Percentiles rank a stretch among this genome's conserved stretches.
Conservation (phyloP, 2,797 vertebrate genomes). For the Halcyon leucocephala region DNA sequence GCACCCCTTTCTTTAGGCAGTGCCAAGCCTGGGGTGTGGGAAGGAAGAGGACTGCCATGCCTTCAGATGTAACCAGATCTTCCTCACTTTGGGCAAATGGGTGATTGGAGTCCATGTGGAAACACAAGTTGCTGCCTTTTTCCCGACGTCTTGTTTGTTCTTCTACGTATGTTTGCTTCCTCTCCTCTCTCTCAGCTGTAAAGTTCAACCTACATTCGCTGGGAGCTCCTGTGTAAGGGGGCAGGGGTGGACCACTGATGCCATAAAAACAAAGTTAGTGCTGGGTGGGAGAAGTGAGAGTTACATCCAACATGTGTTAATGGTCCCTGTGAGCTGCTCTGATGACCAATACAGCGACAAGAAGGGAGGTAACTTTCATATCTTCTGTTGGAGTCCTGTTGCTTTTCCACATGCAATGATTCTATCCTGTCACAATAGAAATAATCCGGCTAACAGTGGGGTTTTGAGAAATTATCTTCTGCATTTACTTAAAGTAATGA, state of each 20-base stretch:
- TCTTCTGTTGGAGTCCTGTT: not conserved
- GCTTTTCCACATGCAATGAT: not conserved
- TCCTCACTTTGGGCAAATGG: not conserved
- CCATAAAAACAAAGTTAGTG: not conserved
- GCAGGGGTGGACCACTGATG: too few relatives aligned
- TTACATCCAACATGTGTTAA: not conserved
- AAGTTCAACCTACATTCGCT: not conserved
- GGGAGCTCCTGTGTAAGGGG: not conserved
- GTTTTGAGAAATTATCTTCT: not conserved
- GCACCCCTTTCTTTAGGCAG: not conserved
- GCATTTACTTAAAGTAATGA: not conserved
- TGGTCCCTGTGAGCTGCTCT: not conserved
- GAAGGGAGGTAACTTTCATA: not conserved
- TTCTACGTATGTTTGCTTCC: not conserved
- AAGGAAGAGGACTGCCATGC: not conserved
- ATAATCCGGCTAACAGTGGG: not conserved
- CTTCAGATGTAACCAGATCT: not conserved
- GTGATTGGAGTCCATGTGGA: not conserved
- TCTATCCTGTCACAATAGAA: not conserved
- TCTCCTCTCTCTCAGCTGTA: not conserved
- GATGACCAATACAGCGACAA: not conserved
- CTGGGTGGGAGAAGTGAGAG: not conserved
- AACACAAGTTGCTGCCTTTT: not conserved
- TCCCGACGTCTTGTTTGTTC: not conserved
- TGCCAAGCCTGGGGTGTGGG: accelerated